phyloP scores from a whole-genome alignment of 2,888 invertebrate species.

The Heliconius aoede region DNA sequence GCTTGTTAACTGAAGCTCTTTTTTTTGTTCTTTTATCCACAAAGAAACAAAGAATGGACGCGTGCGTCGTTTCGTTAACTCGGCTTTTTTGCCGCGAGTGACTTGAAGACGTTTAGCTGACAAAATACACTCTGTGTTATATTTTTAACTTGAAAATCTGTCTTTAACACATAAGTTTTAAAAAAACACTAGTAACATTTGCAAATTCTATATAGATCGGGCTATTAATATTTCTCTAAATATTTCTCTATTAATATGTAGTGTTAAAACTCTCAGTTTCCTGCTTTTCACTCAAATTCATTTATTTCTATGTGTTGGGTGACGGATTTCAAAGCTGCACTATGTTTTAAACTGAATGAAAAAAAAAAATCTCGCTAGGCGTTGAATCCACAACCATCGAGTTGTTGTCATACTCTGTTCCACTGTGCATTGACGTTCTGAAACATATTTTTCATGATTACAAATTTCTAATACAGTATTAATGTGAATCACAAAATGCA shows the following conservation, averaged over 20 bases:
- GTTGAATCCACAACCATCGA: background rate
- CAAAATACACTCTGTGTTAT: conserved; percentile 12
- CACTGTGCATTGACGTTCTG: background rate
- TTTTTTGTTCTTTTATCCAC: conserved; percentile 27
- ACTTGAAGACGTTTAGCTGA: conserved; percentile 25
- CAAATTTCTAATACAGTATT: background rate
- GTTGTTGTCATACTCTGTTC: background rate
- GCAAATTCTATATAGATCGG: background rate
- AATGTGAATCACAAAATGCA: too few species aligned
- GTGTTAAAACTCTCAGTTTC: too few species aligned
- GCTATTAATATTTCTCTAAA: too few species aligned
- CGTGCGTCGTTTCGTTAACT: conserved; percentile 27
- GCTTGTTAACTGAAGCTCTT: conserved; percentile 18
- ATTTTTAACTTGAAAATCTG: conserved; percentile 12
- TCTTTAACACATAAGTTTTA: background rate
- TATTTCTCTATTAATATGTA: too few species aligned
- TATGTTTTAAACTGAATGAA: background rate
- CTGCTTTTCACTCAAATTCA: background rate
- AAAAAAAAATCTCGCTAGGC: background rate
- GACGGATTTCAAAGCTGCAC: background rate
- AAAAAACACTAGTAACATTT: background rate
- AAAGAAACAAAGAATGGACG: conserved; percentile 21
- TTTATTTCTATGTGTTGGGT: background rate
- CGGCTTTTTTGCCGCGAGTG: conserved; percentile 20
- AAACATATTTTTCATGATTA: background rate